Conservation (phyloP, 1,140 invertebrate species). For the Ostrea edulis region DNA sequence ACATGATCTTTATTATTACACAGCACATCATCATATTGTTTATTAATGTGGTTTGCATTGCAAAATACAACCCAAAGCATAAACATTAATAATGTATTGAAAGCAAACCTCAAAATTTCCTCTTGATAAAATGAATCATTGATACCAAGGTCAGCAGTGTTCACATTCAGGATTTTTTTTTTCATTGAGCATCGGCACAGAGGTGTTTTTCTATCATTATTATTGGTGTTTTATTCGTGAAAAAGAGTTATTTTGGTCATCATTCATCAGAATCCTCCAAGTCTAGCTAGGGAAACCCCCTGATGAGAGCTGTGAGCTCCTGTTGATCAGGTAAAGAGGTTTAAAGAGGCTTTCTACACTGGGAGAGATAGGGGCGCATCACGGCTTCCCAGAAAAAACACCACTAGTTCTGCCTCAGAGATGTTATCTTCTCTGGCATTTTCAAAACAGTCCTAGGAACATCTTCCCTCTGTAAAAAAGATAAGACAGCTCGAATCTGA, state of each 20-base stretch:
- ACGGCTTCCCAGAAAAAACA: conserved; percentile 8
- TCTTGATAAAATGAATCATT: no score
- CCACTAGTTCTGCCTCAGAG: background rate
- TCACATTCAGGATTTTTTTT: background rate
- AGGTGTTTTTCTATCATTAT: background rate
- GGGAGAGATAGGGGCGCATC: background rate
- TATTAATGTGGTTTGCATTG: no score
- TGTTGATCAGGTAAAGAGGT: background rate
- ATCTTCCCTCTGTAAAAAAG: conserved; percentile 28
- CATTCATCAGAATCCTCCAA: background rate
- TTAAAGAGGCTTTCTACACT: background rate
- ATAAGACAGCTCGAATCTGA: conserved; percentile 25
- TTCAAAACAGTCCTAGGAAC: conserved; percentile 16
- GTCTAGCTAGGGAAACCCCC: background rate
- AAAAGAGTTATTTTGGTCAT: conserved; percentile 17
- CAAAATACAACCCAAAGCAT: no score
- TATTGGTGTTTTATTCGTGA: background rate
- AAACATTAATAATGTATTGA: no score
- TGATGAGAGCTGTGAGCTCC: background rate
- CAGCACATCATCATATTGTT: no score
- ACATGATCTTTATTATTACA: no score
- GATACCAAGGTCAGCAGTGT: no score
- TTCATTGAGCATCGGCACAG: background rate
- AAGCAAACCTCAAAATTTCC: no score
- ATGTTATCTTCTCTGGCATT: conserved; percentile 27